A percentile compares a stretch with the other conserved stretches of the same genome.
phyloP scores from a whole-genome alignment of 1,140 invertebrate species.

The Wiebesia pumilae region DNA sequence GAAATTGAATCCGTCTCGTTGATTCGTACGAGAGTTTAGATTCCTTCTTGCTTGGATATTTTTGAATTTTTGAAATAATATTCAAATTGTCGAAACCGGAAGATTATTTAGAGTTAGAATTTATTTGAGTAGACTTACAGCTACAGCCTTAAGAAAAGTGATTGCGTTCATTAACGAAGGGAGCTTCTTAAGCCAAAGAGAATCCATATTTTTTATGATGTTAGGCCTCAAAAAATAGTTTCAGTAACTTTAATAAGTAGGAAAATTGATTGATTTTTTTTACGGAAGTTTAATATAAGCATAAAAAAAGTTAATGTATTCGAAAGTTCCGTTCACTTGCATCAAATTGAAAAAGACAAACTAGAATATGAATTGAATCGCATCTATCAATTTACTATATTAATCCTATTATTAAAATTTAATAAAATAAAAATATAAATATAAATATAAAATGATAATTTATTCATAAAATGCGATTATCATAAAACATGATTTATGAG shows the following conservation, averaged over 20 bases:
- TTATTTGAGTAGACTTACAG: background rate
- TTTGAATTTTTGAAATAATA: constrained; percentile 3
- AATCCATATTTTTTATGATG: no score
- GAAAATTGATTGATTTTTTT: no score
- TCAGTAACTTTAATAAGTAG: no score
- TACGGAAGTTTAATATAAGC: background rate
- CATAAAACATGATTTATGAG: constrained; percentile 17
- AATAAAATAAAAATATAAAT: background rate
- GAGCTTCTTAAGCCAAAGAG: no score
- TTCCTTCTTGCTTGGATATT: background rate
- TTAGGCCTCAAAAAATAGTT: no score
- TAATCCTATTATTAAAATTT: background rate
- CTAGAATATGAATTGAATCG: background rate
- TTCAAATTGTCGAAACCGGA: background rate
- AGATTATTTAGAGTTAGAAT: background rate
- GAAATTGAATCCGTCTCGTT: background rate
- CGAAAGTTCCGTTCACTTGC: background rate
- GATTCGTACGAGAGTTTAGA: background rate
- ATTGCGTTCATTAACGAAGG: no score
- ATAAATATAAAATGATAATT: constrained; percentile 3
- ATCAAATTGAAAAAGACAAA: background rate
- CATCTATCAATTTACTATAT: background rate
- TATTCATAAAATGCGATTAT: background rate
- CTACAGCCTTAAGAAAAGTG: no score
- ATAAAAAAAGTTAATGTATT: background rate